Conservation (phyloP, 2,797 vertebrate species). For the Channa striata region DNA sequence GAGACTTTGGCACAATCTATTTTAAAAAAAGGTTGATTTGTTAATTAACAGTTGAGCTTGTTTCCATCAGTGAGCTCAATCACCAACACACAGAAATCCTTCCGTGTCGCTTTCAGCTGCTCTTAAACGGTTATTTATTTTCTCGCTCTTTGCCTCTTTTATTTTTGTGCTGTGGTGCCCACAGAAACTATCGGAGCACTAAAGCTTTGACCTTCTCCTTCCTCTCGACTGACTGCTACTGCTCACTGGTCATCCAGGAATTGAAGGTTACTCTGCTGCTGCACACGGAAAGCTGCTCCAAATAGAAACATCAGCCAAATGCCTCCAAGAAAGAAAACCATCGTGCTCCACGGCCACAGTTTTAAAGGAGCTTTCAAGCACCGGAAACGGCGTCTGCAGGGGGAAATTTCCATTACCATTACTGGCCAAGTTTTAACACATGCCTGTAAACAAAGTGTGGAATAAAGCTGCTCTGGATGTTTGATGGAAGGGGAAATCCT, state of each 20-base stretch:
- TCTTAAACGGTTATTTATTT: background rate
- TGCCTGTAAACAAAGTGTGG: slow-evolving; percentile 2
- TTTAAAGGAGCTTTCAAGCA: background rate
- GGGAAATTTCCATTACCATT: background rate
- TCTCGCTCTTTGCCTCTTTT: background rate
- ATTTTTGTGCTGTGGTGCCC: background rate
- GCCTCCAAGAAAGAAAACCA: background rate
- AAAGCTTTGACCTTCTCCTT: background rate
- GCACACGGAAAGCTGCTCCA: background rate
- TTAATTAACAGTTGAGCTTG: too few species aligned
- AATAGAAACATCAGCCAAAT: slow-evolving; percentile 4
- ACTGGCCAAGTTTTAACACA: background rate
- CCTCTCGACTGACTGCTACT: background rate
- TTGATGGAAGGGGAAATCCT: background rate
- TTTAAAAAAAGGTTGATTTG: too few species aligned
- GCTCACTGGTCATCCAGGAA: background rate
- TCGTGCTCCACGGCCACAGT: too few species aligned
- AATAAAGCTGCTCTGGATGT: background rate
- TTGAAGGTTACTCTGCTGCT: slow-evolving; percentile 9
- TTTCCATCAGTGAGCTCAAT: background rate
- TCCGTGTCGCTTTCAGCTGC: background rate
- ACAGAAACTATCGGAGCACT: background rate
- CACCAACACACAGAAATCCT: background rate
- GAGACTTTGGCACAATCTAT: too few species aligned
- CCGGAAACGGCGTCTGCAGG: background rate